Evolutionary conservation across 2,888 invertebrate genomes (phyloP), one percentile per base, ranked within the genome.

Genomic region (Asteroscopus sphinx): DNA sequence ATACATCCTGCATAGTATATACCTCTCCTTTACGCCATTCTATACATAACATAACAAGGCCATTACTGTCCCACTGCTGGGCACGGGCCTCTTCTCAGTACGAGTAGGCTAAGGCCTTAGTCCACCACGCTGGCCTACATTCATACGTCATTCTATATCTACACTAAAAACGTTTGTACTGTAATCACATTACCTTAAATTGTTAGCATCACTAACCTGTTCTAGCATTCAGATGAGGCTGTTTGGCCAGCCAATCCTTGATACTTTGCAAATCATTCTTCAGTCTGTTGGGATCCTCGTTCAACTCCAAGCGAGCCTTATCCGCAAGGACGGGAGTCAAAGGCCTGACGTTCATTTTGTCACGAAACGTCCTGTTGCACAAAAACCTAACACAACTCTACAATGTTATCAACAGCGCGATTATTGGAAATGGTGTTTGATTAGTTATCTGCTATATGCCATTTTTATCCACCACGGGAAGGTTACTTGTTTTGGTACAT

Each of bases 171-270:
- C 5, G 35, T 15, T n/a, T 33, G 11, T 21, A 13, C 5, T 0
- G n/a, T n/a, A n/a, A n/a, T n/a, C n/a, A n/a, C n/a, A n/a, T n/a
- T n/a, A n/a, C n/a, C n/a, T n/a, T n/a, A n/a, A n/a, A n/a, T n/a
- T n/a, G n/a, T n/a, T n/a, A n/a, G n/a, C n/a, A 42, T 3, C 26
- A 48, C 61, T 32, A 56, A 87, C 88, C 88, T 71, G 82, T 87
- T 57, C 86, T 80, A 5, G 83, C 85, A 11, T 82, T 90, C 16
- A 96, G 78, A 79, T 96, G 95, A 0, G 94, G 94, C 73, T 95
- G 95, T 73, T 95, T 95, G 1, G 86, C 82, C 9, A 96, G 75
- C 96, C 96, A 96, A 28, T 95, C 92, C 72, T 92, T 94, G 15
- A 96, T 85, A 69, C 91, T 87, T 48, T 92, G 84, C 28, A 96